Evolutionary conservation across 2,797 vertebrate species (phyloP).

Genomic region (Australoheros facetus): DNA sequence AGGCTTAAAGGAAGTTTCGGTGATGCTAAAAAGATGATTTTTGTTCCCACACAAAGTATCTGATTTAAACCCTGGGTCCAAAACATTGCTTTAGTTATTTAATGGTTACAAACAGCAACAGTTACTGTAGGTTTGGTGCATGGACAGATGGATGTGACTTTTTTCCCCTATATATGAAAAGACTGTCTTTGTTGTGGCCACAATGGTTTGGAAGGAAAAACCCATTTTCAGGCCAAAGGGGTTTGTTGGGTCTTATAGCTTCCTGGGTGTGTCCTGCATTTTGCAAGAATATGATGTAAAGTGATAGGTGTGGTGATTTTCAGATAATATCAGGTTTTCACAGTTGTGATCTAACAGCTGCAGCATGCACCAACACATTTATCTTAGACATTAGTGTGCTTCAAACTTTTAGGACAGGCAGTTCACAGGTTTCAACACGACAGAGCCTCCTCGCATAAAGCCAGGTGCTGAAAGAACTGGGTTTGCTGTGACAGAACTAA

Average conservation of each 20-base stretch:
- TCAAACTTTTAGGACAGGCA: neutral
- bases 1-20: neutral
- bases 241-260: neutral
- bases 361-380: neutral
- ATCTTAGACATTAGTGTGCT: neutral
- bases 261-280: neutral
- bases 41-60: too few relatives aligned
- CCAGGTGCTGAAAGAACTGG: neutral
- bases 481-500: neutral
- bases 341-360: neutral
- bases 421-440: neutral
- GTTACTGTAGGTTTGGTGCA: neutral
- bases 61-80: too few relatives aligned
- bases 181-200: too few relatives aligned
- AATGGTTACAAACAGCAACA: neutral
- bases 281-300: neutral
- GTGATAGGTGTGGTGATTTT: neutral
- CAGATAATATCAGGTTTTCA: accelerated
- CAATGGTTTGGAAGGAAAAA: neutral
- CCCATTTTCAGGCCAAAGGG: neutral
- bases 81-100: neutral
- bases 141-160: neutral
- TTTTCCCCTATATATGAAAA: neutral
- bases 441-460: accelerated
- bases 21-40: neutral